Base-by-base conservation (phyloP, 2,797 vertebrate genomes). In the Pseudochirops corinnae region DNA sequence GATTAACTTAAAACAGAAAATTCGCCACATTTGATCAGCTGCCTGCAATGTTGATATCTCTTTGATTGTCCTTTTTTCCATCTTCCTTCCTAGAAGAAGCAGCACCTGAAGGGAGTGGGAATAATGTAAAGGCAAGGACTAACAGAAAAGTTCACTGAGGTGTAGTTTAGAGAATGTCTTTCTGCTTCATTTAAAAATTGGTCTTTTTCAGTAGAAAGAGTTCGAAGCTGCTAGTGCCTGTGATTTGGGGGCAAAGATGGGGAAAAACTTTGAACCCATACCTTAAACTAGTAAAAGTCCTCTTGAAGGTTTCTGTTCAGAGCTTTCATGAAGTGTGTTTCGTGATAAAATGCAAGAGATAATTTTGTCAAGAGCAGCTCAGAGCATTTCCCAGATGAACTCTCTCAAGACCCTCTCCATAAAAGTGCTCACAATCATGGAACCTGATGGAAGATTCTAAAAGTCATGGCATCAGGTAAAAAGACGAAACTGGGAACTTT, bases 371-470 rank as follows among this genome's bases (percentile, higher is more conserved):
- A 18, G 57, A 95, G 4, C 11, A 90, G 58, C 93, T 91, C 29
- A 74, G 50, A 91, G 67, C 94, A 21, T 60, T 87, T n/a, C 56
- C 21, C 31, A 92, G 74, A 92, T 93, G 62, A 58, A 39, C 18
- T 55, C 74, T 46, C 39, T 10, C 26, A 29, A 94, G 11, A 9
- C 50, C 53, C 53, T 93, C 18, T 93, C 93, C 91, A 67, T 90
- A 55, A 53, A n/a, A 93, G 91, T 56, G 31, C n/a, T 92, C 53
- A 92, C 33, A 87, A 94, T 58, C 33, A 39, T 94, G 14, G 92
- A 93, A 74, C 16, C 60, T 92, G 4, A 46, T 91, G 55, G 90
- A 90, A 93, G 95, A 93, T 94, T 39, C 74, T 91, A 93, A 96
- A 92, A 57, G 26, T 57, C 11, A 31, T 60, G n/a, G 9, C 46